Conservation (phyloP, 2,797 vertebrate genomes). For the Synaphobranchus kaupii region DNA sequence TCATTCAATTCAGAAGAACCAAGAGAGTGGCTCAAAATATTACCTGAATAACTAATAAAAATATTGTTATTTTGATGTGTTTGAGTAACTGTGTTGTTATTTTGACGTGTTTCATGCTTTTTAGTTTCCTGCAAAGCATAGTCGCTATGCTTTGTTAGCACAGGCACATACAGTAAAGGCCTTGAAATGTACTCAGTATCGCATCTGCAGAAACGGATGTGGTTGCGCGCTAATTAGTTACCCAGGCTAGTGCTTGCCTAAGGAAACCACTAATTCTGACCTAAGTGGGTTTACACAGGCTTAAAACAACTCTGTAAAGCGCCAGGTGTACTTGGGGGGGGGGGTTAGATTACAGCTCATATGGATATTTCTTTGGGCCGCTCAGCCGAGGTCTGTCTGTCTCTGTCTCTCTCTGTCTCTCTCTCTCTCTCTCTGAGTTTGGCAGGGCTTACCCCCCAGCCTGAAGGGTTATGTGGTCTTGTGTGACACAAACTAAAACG, state of each 20-base stretch:
- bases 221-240: not conserved
- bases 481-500: not conserved
- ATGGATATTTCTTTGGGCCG: not conserved
- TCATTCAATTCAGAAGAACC: not conserved
- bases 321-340: not conserved
- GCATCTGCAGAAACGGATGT: not conserved
- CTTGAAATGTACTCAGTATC: not conserved
- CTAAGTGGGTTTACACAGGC: not conserved
- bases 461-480: not conserved
- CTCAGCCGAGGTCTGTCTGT: not conserved
- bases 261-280: conserved; percentile 9
- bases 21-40: not conserved
- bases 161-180: not conserved
- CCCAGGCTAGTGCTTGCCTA: not conserved
- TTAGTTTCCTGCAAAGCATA: too few relatives aligned
- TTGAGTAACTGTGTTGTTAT: not conserved
- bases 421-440: not conserved
- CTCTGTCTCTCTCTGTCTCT: not conserved
- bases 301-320: not conserved
- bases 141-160: not conserved
- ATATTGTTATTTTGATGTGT: not conserved
- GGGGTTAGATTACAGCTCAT: not conserved
- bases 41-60: too few relatives aligned
- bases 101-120: too few relatives aligned
- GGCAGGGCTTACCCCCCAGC: not conserved